Evolutionary conservation across 37 sponge, comb jelly and placozoan species (phyloP).

Genomic region (Mnemiopsis leidyi): DNA sequence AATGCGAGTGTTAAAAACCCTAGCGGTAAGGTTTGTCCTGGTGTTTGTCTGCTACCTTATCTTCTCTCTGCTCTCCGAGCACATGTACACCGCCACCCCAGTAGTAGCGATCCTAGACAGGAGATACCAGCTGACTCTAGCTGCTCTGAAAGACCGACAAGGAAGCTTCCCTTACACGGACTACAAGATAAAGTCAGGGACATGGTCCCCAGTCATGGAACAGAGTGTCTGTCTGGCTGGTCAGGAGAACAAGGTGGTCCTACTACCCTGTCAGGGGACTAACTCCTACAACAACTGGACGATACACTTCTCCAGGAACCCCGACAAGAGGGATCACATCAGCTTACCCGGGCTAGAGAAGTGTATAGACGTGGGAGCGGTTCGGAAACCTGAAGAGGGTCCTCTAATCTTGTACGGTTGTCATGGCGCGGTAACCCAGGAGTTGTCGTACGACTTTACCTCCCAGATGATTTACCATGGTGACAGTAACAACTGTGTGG

Average conservation of each 20-base stretch:
- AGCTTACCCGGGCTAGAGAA: background rate
- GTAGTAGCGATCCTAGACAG: background rate
- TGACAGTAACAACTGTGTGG: conserved; percentile 8
- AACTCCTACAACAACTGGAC: background rate
- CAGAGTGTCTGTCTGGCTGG: background rate
- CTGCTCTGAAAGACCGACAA: background rate
- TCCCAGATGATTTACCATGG: background rate
- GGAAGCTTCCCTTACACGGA: background rate
- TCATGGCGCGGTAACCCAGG: background rate
- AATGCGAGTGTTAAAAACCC: background rate
- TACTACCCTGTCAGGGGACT: background rate
- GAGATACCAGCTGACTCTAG: conserved; percentile 1
- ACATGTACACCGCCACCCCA: background rate
- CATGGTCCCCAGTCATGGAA: background rate
- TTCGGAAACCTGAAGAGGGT: background rate
- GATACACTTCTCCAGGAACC: background rate
- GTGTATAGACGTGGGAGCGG: conserved; percentile 20
- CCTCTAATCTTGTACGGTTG: conserved; percentile 28
- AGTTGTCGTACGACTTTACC: background rate
- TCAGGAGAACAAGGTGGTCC: background rate
- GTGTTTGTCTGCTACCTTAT: background rate
- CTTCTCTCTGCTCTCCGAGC: background rate
- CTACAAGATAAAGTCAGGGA: background rate
- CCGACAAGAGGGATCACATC: background rate
- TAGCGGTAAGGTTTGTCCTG: background rate